Evolutionary conservation across 64 coral and sea anemone genomes (phyloP), one percentile per base, ranked within the genome.

Genomic region (Cladopsammia gracilis): DNA sequence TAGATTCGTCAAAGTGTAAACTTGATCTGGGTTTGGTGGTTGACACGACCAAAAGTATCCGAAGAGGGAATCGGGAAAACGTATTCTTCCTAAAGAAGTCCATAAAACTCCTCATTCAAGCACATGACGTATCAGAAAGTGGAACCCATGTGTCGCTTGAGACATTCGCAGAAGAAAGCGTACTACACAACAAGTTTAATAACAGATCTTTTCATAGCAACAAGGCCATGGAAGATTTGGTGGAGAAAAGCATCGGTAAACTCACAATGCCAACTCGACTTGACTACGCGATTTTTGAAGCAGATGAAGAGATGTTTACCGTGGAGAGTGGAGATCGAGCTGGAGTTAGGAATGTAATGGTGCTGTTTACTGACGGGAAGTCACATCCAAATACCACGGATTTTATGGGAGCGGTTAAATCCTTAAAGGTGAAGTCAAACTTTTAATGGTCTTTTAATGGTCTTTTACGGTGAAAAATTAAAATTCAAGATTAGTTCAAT

Each of bases 21-120:
- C 77, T 80, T 60, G 77, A 80, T 15, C 57, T 80, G 56, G 77
- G 77, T 16, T 15, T 80, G 11, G 77, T 80, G 26, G 77, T 80
- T 4, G 77, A 80, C 25, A 80, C 77, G 1, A 80, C 77, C 14
- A 80, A 80, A 80, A 80, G 77, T 56, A 80, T 80, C 3, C 19
- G 14, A 14, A 34, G 14, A 56, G 53, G 53, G 12, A 56, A 56
- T 5, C 53, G 3, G 11, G 42, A 43, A 16, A 80, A 61, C 77
- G 14, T 80, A 1, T 25, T 25, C 9, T 16, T 60, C 15, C 56
- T 80, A 12, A 80, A 44, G 14, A 44, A 62, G 1, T 60, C 56
- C 54, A 25, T 80, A 1, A 80, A 80, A 43, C 24, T 24, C 58
- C 10, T 80, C 12, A 62, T 80, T 15, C 53, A 44, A 62, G 10